Base-by-base conservation (phyloP, 2,113 vertebrate genomes). In the Sula dactylatra region DNA sequence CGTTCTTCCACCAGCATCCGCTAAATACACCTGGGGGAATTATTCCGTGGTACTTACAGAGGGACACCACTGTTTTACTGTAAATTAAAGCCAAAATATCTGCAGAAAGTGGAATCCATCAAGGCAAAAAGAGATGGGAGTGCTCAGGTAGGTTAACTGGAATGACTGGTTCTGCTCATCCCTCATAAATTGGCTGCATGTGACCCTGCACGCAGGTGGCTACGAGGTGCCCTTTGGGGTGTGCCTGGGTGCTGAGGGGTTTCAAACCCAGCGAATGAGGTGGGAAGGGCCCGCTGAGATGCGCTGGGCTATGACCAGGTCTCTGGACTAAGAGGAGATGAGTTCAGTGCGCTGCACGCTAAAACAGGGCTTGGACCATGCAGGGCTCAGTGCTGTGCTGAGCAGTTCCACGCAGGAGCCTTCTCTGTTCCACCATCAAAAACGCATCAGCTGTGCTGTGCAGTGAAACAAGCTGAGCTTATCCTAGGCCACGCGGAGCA, bases 211-310 rank as follows among this genome's bases (percentile, higher is more conserved):
- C 6, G 1, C 49, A 25, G 22, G 20, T 31, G 49, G 25, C 49
- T 77, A 49, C 0, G 0, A 81, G 49, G 17, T 65, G 45, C 70
- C 49, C 47, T 25, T 38, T 66, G 67, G 62, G 12, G 6, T 19
- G 31, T 38, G 9, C 65, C 58, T 31, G 40, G n/a, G 0, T 5
- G 10, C 72, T 65, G 66, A 56, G 56, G 31, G 49, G 29, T 21
- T 67, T 69, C 36, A 44, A 40, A 50, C 11, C 20, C 34, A 58
- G 14, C 0, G 0, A 34, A 31, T 0, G 6, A 0, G 2, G 47
- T 49, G 47, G 40, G 55, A 24, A 49, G 32, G 12, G 6, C 45
- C 20, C 0, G 0, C 14, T 3, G 11, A 29, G 31, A 2, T 54
- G 19, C 5, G 6, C 73, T 90, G 61, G 21, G 34, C 22, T 65